Conservation (phyloP, 23 tunicate species). For the Phallusia fumigata region DNA sequence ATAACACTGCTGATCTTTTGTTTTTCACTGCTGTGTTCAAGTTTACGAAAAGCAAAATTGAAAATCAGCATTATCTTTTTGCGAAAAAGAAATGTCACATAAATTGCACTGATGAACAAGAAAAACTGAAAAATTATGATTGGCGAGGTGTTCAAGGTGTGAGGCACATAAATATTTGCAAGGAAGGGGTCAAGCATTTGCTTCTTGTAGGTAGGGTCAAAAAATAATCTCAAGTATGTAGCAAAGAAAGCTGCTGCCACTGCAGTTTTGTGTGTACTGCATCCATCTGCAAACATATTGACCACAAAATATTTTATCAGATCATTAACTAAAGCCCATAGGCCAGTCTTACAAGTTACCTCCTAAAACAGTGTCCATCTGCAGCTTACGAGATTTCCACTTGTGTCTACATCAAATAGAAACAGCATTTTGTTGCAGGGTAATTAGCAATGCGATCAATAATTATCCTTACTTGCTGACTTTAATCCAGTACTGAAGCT, state of each 20-base stretch:
- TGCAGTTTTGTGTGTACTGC: conserved; percentile 69
- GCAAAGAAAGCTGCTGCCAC: conserved; percentile 71
- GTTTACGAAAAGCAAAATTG: neutral
- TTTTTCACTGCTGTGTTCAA: neutral
- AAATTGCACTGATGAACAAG: neutral
- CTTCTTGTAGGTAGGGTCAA: conserved; percentile 41
- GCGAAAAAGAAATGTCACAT: neutral
- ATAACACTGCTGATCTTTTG: neutral
- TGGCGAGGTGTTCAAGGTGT: neutral
- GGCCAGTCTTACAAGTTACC: conserved; percentile 17
- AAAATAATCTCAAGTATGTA: conserved; percentile 43
- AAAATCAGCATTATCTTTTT: neutral
- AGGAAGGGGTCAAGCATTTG: conserved; percentile 22
- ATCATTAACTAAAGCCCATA: too few species aligned
- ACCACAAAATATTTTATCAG: neutral
- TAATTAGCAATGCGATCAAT: neutral
- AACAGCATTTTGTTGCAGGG: neutral
- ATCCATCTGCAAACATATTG: conserved; percentile 35
- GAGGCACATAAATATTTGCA: neutral
- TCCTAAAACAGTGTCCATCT: conserved; percentile 20
- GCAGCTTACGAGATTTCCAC: conserved; percentile 56
- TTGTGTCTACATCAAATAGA: conserved; percentile 19
- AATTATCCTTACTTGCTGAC: conserved; percentile 22
- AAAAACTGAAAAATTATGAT: neutral
- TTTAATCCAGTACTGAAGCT: conserved; percentile 35